These are phyloP conservation scores for Ivindomyrus marchei DNA, from an alignment of 2,113 vertebrate species.

Conservation along the genomic window DNA sequence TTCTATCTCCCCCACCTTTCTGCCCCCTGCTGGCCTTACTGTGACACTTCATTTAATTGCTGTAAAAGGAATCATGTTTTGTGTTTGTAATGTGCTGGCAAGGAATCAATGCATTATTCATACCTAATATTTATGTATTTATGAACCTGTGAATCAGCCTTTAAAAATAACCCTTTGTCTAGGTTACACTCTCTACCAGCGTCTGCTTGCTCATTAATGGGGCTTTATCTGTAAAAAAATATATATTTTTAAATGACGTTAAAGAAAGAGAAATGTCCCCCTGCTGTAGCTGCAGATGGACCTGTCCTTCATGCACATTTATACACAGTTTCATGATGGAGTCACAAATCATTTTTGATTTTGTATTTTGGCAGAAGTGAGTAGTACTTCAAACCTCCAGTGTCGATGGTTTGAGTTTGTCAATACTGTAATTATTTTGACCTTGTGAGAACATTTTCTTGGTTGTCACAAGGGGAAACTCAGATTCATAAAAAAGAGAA, in stretches of 20 bases:
- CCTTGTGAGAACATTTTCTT: neutral
- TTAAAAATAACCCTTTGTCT: neutral
- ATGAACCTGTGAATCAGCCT: neutral
- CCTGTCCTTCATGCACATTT: too few relatives aligned
- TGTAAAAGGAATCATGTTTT: neutral
- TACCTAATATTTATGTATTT: constrained; percentile 11
- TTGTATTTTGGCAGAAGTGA: neutral
- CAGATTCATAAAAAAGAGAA: neutral
- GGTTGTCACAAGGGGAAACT: neutral
- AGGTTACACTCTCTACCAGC: neutral
- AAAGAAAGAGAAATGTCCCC: neutral
- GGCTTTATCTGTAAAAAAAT: neutral
- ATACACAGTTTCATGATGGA: neutral
- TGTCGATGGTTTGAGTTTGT: neutral
- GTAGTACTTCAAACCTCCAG: neutral
- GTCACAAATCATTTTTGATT: neutral
- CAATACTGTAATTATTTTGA: neutral
- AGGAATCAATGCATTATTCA: constrained; percentile 17
- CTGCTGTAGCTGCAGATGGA: too few relatives aligned
- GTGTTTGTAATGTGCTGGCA: neutral
- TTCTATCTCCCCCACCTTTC: neutral
- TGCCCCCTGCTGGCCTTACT: neutral
- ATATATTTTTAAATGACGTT: neutral
- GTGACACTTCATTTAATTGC: constrained; percentile 11
- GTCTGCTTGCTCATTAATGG: neutral